Evolutionary conservation across 2,113 vertebrate species (phyloP).

Genomic region (Pleuronectes platessa): DNA sequence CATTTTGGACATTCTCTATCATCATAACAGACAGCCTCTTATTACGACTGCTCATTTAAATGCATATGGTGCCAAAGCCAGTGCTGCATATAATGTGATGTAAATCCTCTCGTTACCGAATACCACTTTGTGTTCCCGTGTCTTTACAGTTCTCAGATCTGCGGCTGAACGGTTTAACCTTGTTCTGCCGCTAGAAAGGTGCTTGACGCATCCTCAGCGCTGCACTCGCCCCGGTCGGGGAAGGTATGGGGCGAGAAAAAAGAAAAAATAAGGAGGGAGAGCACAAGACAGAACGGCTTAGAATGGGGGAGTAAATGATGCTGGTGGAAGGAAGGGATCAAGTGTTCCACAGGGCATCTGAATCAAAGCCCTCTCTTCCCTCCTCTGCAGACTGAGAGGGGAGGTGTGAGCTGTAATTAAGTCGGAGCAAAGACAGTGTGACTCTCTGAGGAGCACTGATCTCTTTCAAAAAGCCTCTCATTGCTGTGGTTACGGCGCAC

Average conservation of each 20-base stretch:
- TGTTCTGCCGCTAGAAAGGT: constrained; percentile 13
- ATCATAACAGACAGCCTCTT: constrained; percentile 56
- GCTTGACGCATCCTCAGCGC: constrained; percentile 2
- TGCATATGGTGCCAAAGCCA: constrained; percentile 40
- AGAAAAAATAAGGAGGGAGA: constrained; percentile 12
- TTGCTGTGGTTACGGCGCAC: constrained; percentile 31
- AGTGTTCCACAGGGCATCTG: constrained; percentile 69
- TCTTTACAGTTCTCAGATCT: constrained; percentile 3
- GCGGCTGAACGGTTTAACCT: constrained; percentile 24
- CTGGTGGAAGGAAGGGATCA: constrained; percentile 65
- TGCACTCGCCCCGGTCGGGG: neutral
- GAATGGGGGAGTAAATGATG: constrained; percentile 51
- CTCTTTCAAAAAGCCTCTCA: constrained; percentile 46
- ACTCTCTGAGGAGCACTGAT: constrained; percentile 60
- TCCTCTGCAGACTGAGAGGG: constrained; percentile 29
- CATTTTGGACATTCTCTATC: constrained; percentile 46
- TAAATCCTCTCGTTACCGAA: constrained; percentile 60
- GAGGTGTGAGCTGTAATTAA: constrained; percentile 74
- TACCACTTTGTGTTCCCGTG: neutral
- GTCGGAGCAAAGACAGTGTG: constrained; percentile 50
- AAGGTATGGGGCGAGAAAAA: neutral
- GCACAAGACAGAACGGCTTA: constrained; percentile 50
- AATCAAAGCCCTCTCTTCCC: constrained; percentile 69
- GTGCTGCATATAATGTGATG: constrained; percentile 41
- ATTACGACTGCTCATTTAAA: constrained; percentile 64